Percentiles rank a stretch among this genome's conserved stretches.
Conservation (phyloP, 2,113 vertebrate species). For the Peromyscus californicus region DNA sequence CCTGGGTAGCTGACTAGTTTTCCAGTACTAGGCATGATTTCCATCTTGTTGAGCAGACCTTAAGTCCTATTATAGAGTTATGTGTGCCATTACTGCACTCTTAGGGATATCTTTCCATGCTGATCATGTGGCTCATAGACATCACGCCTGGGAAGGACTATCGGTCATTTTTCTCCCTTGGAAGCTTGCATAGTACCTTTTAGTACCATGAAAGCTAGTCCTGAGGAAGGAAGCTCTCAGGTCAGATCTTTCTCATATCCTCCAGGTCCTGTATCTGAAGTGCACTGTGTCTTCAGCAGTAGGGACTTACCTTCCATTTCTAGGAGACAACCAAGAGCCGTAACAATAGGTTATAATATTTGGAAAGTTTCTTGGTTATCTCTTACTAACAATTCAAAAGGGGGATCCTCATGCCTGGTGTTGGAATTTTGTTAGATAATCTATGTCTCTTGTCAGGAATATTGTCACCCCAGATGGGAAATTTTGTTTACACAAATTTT, state of each 20-base stretch:
- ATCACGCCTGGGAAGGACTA: not conserved
- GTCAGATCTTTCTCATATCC: not conserved
- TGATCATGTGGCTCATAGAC: not conserved
- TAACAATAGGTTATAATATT: too few relatives aligned
- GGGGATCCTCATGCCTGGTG: not conserved
- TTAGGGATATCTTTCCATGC: not conserved
- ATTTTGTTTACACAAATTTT: not conserved
- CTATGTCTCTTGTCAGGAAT: not conserved
- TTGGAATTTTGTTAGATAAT: not conserved
- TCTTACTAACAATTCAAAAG: not conserved
- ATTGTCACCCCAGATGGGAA: not conserved
- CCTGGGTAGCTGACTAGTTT: not conserved
- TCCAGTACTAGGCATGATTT: not conserved
- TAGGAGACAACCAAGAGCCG: not conserved
- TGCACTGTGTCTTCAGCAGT: not conserved
- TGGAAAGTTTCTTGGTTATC: not conserved
- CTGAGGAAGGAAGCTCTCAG: not conserved
- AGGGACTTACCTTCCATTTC: not conserved
- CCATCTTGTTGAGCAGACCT: not conserved
- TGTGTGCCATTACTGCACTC: not conserved
- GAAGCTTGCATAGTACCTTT: not conserved
- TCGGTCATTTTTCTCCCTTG: not conserved
- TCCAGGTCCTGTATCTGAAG: not conserved
- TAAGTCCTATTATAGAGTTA: not conserved
- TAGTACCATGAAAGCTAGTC: not conserved